Conservation (phyloP, 2,888 invertebrate genomes). For the Drosophila tripunctata region DNA sequence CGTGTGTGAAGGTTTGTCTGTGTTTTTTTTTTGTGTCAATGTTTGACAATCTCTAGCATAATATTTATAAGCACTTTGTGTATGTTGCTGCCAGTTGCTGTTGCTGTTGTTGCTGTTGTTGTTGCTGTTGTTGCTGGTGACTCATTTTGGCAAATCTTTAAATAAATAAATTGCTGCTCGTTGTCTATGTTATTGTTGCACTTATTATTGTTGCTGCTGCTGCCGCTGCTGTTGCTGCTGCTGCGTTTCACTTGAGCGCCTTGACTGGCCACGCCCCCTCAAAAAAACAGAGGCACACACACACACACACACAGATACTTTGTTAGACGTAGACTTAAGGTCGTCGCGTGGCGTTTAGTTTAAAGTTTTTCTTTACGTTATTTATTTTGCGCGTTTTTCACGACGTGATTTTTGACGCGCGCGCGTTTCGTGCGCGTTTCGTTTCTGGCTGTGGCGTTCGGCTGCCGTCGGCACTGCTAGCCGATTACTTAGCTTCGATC, state of each 20-base stretch:
- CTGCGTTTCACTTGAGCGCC: constrained; percentile 71
- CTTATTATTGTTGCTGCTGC: constrained; percentile 19
- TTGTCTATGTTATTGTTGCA: constrained; percentile 39
- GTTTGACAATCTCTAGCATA: constrained; percentile 57
- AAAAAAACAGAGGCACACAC: no score
- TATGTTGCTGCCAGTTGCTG: constrained; percentile 28
- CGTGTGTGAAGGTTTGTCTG: constrained; percentile 23
- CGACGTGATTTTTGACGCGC: constrained; percentile 68
- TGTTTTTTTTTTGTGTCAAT: constrained; percentile 41
- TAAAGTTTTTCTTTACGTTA: constrained; percentile 30
- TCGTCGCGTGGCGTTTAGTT: constrained; percentile 71
- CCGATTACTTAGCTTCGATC: constrained; percentile 36
- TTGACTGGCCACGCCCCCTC: constrained; percentile 70
- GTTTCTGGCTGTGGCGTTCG: constrained; percentile 39
- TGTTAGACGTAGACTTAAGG: constrained; percentile 64
- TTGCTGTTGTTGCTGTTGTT: constrained; percentile 27
- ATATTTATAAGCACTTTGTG: constrained; percentile 64
- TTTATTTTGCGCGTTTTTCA: constrained; percentile 52
- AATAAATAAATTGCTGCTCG: constrained; percentile 48
- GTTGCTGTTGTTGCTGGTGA: constrained; percentile 43
- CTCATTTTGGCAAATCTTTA: constrained; percentile 59
- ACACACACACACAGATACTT: no score
- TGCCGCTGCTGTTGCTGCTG: constrained; percentile 21
- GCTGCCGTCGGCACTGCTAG: constrained; percentile 46
- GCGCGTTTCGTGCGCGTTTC: constrained; percentile 53